Evolutionary conservation across 1,140 invertebrate genomes (phyloP).

Genomic region (Drosophila quadrilineata): DNA sequence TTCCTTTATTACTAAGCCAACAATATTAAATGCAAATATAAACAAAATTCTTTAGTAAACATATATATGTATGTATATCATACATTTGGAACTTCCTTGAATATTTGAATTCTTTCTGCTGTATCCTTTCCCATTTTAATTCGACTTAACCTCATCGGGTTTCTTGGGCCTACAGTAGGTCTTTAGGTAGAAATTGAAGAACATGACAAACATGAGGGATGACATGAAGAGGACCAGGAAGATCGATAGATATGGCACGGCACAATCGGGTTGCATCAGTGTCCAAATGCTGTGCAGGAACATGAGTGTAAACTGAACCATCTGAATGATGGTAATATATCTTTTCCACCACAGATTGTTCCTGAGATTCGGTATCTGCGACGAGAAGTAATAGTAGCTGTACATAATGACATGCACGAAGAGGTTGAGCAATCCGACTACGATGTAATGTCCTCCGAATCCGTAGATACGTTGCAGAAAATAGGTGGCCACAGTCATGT

Average conservation of each 20-base stretch:
- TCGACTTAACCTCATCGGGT: too few species aligned
- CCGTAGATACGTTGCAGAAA: constrained; percentile 8
- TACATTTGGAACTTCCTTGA: too few species aligned
- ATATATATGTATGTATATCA: too few species aligned
- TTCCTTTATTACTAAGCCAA: too few species aligned
- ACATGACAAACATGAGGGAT: constrained; percentile 7
- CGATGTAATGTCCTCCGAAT: constrained; percentile 85
- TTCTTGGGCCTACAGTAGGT: not conserved
- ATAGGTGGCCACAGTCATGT: constrained; percentile 46
- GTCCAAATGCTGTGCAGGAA: constrained; percentile 82
- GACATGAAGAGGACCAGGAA: not conserved
- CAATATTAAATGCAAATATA: too few species aligned
- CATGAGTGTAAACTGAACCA: constrained; percentile 89
- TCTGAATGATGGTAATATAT: constrained; percentile 89
- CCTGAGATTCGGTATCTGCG: constrained; percentile 84
- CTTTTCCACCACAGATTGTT: constrained; percentile 91
- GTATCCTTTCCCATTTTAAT: too few species aligned
- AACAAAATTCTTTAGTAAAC: too few species aligned
- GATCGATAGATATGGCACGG: not conserved
- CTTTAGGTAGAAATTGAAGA: constrained; percentile 7
- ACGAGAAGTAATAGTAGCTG: constrained; percentile 87
- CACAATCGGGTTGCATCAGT: constrained; percentile 6
- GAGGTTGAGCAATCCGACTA: constrained; percentile 88
- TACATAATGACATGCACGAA: constrained; percentile 91
- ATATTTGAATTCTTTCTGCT: too few species aligned